Evolutionary conservation across 2,113 vertebrate genomes (phyloP).

Genomic region (Illadopsis cleaveri): DNA sequence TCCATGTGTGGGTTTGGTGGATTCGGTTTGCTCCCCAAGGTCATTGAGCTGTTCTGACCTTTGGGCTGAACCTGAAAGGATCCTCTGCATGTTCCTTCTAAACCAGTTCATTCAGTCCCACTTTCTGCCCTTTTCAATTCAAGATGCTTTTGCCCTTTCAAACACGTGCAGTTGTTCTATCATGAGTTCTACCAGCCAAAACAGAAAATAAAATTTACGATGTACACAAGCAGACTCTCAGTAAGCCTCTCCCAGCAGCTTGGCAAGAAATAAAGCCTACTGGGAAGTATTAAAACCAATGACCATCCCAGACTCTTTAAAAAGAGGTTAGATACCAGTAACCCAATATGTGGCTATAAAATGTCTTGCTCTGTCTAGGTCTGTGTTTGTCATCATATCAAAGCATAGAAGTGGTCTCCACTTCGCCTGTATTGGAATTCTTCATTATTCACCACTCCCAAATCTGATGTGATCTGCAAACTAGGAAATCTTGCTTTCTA

Average conservation of each 20-base stretch:
- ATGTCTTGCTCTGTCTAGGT: neutral
- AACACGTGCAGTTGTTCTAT: neutral
- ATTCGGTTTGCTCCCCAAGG: neutral
- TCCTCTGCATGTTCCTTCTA: neutral
- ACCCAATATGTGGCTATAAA: neutral
- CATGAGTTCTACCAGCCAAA: neutral
- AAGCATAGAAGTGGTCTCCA: neutral
- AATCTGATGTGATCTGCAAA: constrained; percentile 54
- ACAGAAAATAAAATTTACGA: neutral
- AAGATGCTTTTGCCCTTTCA: neutral
- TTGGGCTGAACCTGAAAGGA: neutral
- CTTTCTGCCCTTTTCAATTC: neutral
- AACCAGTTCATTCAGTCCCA: neutral
- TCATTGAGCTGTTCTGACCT: neutral
- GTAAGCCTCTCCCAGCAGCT: constrained; percentile 16
- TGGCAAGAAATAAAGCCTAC: neutral
- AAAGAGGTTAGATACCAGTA: constrained; percentile 18
- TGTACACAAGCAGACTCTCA: neutral
- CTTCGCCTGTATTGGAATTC: neutral
- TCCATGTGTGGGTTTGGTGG: neutral
- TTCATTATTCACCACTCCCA: constrained; percentile 30
- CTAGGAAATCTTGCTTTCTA: constrained; percentile 54
- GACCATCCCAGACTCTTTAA: constrained; percentile 6
- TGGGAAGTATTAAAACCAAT: constrained; percentile 39
- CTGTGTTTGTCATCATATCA: constrained; percentile 38